Evolutionary conservation across 2,113 vertebrate genomes (phyloP).

Genomic region (Zingel zingel): DNA sequence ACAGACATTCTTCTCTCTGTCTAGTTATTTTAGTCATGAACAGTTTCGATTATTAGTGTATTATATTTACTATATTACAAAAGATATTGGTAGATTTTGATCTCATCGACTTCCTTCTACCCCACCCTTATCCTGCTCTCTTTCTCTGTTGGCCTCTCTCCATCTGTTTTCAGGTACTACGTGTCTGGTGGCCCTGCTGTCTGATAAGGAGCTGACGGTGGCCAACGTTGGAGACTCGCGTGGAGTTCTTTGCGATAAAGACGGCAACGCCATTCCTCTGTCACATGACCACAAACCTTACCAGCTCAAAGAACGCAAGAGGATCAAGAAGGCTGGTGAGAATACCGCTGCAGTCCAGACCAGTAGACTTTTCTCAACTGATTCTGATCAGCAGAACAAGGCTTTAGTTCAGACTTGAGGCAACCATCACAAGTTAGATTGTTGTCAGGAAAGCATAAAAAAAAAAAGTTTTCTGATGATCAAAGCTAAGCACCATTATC

Average conservation of each 20-base stretch:
- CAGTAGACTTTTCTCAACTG: neutral
- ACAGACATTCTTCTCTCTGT: neutral
- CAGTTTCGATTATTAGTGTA: neutral
- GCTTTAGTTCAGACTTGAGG: slow-evolving; percentile 28
- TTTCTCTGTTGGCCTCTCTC: neutral
- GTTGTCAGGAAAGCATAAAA: slow-evolving; percentile 38
- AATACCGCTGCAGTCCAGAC: slow-evolving; percentile 15
- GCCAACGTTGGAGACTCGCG: slow-evolving; percentile 97
- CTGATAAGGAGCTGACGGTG: slow-evolving; percentile 95
- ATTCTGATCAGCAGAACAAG: slow-evolving; percentile 16
- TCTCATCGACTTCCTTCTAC: neutral
- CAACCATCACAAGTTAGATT: slow-evolving; percentile 40
- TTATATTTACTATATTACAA: neutral
- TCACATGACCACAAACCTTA: slow-evolving; percentile 99
- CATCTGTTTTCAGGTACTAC: slow-evolving; percentile 89
- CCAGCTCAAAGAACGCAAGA: slow-evolving; percentile 97
- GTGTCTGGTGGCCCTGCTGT: slow-evolving; percentile 94
- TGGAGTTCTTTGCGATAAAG: slow-evolving; percentile 96
- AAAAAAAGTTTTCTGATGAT: slow-evolving; percentile 42
- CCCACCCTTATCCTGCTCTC: neutral
- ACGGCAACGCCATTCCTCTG: slow-evolving; percentile 94
- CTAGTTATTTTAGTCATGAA: neutral
- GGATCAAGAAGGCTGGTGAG: slow-evolving; percentile 97
- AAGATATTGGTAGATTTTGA: neutral
- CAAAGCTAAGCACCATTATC: slow-evolving; percentile 46